phyloP scores from a whole-genome alignment of 2,888 invertebrate genomes.

The Temnothorax unifasciatus region DNA sequence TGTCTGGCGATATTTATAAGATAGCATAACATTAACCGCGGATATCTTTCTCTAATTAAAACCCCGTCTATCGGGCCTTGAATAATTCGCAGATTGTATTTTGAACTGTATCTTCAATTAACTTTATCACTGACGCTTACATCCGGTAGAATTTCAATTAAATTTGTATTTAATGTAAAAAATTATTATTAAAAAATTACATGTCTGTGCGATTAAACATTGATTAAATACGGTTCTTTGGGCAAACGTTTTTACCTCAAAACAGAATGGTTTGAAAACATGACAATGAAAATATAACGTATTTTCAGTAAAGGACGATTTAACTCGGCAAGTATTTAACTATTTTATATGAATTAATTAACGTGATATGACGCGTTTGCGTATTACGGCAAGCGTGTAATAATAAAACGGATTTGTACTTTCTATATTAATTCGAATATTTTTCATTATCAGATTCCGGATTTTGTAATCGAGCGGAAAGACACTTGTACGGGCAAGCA shows the following conservation, averaged over 20 bases:
- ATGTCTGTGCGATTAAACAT: neutral
- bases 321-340: neutral
- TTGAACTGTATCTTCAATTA: neutral
- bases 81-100: neutral
- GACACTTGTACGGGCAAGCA: neutral
- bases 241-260: conserved; percentile 4
- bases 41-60: neutral
- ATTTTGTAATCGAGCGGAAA: neutral
- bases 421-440: conserved; percentile 16
- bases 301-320: conserved; percentile 12
- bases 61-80: neutral
- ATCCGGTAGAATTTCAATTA: neutral
- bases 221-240: neutral
- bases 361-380: neutral
- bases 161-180: neutral
- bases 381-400: neutral
- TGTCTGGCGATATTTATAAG: conserved; percentile 19
- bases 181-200: neutral
- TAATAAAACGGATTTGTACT: conserved; percentile 4
- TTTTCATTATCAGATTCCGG: neutral
- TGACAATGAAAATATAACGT: conserved; percentile 17
- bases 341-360: conserved; percentile 36
- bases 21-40: neutral
- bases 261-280: conserved; percentile 7
- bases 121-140: neutral